Conservation (phyloP, 2,113 vertebrate species). For the Polyodon spathula region DNA sequence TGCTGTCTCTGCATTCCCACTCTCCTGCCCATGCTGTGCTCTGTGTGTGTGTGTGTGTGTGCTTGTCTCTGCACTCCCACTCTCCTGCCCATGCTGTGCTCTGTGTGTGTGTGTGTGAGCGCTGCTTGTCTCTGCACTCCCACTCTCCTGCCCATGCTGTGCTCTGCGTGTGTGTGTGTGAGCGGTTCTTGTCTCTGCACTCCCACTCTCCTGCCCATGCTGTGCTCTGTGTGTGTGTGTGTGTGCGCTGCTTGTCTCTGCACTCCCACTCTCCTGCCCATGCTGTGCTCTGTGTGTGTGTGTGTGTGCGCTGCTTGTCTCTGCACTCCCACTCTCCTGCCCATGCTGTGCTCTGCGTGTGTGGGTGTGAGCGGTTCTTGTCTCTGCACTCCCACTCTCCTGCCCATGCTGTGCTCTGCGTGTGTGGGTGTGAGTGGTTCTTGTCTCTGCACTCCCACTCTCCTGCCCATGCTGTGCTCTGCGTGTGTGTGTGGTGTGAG, state of each 20-base stretch:
- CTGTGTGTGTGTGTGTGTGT: too few relatives aligned
- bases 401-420: not conserved
- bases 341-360: not conserved
- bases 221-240: not conserved
- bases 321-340: not conserved
- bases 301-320: not conserved
- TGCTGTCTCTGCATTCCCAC: not conserved
- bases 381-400: not conserved
- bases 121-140: not conserved
- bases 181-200: not conserved
- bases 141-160: not conserved
- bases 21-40: too few relatives aligned
- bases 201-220: not conserved
- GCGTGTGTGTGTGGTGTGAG: too few relatives aligned
- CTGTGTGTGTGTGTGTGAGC: not conserved
- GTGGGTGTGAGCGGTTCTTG: not conserved
- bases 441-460: not conserved
- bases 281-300: not conserved
- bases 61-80: not conserved
- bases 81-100: not conserved
- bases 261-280: not conserved
- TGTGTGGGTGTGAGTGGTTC: not conserved
- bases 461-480: not conserved
- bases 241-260: not conserved
- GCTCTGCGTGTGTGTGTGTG: not conserved